Conservation (phyloP, 2,113 vertebrate species). For the Nesogale talazaci region DNA sequence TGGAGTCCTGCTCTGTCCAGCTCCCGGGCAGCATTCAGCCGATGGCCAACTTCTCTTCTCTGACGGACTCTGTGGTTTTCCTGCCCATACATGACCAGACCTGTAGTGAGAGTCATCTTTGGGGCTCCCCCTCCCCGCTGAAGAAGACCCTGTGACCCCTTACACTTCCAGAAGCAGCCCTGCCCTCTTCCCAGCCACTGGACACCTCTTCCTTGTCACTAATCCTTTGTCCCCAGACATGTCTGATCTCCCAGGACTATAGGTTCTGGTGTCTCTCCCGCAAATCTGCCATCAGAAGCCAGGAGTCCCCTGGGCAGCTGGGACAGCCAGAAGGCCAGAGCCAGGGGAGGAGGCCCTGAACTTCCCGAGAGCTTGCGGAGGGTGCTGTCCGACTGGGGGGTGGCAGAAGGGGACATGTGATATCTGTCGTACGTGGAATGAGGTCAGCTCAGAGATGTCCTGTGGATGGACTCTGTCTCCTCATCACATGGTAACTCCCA, state of each 20-base stretch:
- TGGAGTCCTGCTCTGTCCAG: accelerated
- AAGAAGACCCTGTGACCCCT: not conserved
- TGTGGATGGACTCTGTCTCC: slow-evolving; percentile 72
- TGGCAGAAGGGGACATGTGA: slow-evolving; percentile 66
- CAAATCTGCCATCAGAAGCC: slow-evolving; percentile 60
- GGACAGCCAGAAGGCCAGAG: slow-evolving; percentile 74
- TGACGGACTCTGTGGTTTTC: not conserved
- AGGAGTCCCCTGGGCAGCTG: slow-evolving; percentile 66
- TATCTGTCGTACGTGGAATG: slow-evolving; percentile 73
- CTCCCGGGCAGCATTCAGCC: accelerated
- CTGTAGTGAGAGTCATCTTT: accelerated
- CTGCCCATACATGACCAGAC: not conserved
- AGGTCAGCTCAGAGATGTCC: slow-evolving; percentile 64
- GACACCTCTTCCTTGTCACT: not conserved
- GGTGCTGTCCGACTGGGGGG: not conserved
- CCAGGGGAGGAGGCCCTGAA: slow-evolving; percentile 31
- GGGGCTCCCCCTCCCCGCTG: too few species aligned
- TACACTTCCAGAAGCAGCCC: not conserved
- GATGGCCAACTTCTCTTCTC: not conserved
- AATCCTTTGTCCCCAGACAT: not conserved
- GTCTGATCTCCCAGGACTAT: not conserved
- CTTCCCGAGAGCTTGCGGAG: accelerated
- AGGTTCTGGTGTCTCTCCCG: not conserved
- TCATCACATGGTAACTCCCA: slow-evolving; percentile 63
- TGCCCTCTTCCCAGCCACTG: not conserved